Evolutionary conservation across 2,888 invertebrate genomes (phyloP), one percentile per base, ranked within the genome.

Genomic region (Saturnia pavonia): DNA sequence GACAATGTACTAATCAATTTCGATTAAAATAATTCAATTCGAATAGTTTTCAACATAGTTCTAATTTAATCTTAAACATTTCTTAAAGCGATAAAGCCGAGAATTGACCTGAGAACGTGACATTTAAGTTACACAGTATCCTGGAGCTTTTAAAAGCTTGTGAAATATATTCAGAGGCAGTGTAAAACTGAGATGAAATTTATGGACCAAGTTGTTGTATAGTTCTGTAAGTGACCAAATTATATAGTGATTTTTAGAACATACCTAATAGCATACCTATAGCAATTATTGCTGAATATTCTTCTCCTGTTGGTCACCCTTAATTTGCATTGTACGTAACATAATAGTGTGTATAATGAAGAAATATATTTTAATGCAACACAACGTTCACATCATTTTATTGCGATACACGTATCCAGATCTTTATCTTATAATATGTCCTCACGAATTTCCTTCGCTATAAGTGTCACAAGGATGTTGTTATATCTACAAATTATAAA

Each of bases 401-500:
- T 68, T 65, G 48, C 65, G 60, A 54, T 25, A 22, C 68, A 65
- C 68, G 68, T 71, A 48, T 48, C 54, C 19, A 65, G 71, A 71
- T 71, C 27, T 19, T 63, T 68, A 71, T 71, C 71, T 68, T 9
- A 1, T 11, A 22, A 43, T 19, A 43, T 42, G 60, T 27, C 68
- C 68, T 68, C 68, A 71, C 71, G 34, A 60, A 65, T 63, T 71
- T 51, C 71, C 71, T 71, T 51, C 48, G 22, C 14, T 19, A 16
- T 43, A 71, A 63, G 51, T 68, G 51, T 65, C 68, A 69, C 68
- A 42, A 68, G 60, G 68, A 71, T 71, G 68, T 68, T 11, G 14
- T 60, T 25, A 27, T 27, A 60, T 27, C 19, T 27, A 60, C 27
- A 27, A 60, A 60, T 60, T n/a, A 60, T 12, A 14, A 27, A 12